A percentile compares a stretch with the other conserved stretches of the same genome.
phyloP scores from a whole-genome alignment of 2,888 invertebrate species.

The Acanthopleura granulata region DNA sequence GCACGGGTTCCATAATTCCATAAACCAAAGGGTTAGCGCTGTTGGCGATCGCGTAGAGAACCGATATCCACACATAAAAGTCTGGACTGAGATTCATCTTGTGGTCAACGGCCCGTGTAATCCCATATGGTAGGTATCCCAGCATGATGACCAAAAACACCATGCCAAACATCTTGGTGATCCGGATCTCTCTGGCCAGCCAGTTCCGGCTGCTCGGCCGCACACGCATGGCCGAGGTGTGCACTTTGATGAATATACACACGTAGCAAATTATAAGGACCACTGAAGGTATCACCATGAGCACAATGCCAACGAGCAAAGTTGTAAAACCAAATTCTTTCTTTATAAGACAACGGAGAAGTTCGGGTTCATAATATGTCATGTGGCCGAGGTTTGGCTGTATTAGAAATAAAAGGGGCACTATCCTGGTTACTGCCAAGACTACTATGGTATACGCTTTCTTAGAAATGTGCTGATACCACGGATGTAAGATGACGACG shows the following conservation, averaged over 20 bases:
- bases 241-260: conserved; percentile 64
- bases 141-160: conserved; percentile 65
- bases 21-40: conserved; percentile 65
- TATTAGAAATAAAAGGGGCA: conserved; percentile 59
- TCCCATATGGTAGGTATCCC: conserved; percentile 66
- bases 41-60: conserved; percentile 66
- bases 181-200: conserved; percentile 64
- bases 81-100: conserved; percentile 57
- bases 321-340: conserved; percentile 60
- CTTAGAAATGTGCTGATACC: conserved; percentile 65
- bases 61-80: conserved; percentile 65
- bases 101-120: conserved; percentile 63
- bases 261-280: conserved; percentile 64
- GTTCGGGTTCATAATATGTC: conserved; percentile 61
- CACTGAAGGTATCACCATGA: conserved; percentile 66
- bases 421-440: conserved; percentile 60
- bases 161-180: conserved; percentile 69
- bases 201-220: conserved; percentile 54
- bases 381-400: conserved; percentile 61
- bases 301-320: conserved; percentile 56
- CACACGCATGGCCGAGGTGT: conserved; percentile 56
- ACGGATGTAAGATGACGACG: conserved; percentile 63
- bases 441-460: conserved; percentile 62
- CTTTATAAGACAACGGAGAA: conserved; percentile 61
- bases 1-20: conserved; percentile 65